Percentiles rank a stretch among this genome's conserved stretches.
Evolutionary conservation across 2,888 invertebrate genomes (phyloP).

Genomic region (Melolontha melolontha): DNA sequence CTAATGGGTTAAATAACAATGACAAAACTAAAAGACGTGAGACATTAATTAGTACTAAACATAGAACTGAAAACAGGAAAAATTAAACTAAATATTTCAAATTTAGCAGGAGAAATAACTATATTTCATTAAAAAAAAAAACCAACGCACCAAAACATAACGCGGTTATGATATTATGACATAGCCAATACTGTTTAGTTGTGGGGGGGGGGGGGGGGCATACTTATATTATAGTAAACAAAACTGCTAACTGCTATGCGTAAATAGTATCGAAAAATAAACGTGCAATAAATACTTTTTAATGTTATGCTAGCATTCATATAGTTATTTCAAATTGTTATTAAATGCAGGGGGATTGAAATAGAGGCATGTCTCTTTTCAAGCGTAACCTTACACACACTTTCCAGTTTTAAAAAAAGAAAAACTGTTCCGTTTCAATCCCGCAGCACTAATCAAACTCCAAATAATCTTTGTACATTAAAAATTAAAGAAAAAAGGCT

Average conservation of each 20-base stretch:
- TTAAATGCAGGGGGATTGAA: neutral
- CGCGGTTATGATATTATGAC: slow-evolving; percentile 38
- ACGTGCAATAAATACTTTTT: slow-evolving; percentile 23
- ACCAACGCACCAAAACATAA: slow-evolving; percentile 12
- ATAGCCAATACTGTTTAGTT: slow-evolving; percentile 46
- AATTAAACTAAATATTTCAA: too few species aligned
- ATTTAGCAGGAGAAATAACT: too few species aligned
- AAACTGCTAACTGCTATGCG: slow-evolving; percentile 10
- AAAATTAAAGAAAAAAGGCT: neutral
- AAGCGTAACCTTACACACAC: neutral
- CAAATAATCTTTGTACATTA: slow-evolving; percentile 5
- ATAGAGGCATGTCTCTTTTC: neutral
- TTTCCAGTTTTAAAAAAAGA: neutral
- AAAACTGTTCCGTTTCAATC: neutral
- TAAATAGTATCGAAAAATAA: slow-evolving; percentile 14
- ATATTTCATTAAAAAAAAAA: slow-evolving; percentile 10
- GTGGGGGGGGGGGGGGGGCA: too few species aligned
- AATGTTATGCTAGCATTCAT: neutral
- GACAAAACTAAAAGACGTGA: slow-evolving; percentile 33
- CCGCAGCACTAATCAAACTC: too few species aligned
- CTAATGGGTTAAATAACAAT: slow-evolving; percentile 34
- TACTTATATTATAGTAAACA: slow-evolving; percentile 15
- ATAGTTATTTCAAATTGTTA: slow-evolving; percentile 1
- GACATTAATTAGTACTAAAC: neutral
- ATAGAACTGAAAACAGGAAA: too few species aligned